Evolutionary conservation across 2,797 vertebrate species (phyloP).

Genomic region (Pseudomugil tenellus): DNA sequence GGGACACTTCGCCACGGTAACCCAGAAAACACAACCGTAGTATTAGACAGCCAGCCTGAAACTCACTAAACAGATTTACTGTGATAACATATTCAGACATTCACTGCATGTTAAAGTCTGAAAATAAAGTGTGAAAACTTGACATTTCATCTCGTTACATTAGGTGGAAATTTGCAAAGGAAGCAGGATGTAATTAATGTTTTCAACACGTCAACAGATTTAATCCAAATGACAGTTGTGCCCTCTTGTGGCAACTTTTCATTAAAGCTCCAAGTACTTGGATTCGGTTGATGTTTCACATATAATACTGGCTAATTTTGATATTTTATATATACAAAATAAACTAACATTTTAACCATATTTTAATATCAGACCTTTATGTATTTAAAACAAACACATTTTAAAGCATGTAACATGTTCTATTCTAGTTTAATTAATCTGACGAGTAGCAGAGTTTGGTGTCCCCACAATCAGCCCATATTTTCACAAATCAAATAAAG

Average conservation of each 20-base stretch:
- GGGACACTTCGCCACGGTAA: background rate
- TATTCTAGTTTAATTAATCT: background rate
- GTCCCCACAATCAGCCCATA: too few species aligned
- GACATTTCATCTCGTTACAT: background rate
- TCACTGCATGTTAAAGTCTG: background rate
- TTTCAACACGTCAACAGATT: background rate
- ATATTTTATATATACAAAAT: background rate
- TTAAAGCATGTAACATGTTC: background rate
- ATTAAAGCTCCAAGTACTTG: background rate
- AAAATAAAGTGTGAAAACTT: background rate
- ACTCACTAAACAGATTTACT: background rate
- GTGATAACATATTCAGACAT: background rate
- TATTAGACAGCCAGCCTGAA: background rate
- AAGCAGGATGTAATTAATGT: background rate
- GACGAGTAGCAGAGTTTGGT: background rate
- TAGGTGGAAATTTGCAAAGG: background rate
- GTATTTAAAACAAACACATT: background rate
- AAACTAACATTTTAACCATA: background rate
- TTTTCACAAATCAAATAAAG: background rate
- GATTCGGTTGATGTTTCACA: background rate
- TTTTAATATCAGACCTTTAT: background rate
- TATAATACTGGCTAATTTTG: background rate
- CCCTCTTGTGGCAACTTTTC: slow-evolving; percentile 24
- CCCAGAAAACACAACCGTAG: background rate
- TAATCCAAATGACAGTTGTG: background rate